These are phyloP conservation scores for Enteromius argenteus DNA, from an alignment of 2,797 vertebrate genomes.

Conservation along the genomic window DNA sequence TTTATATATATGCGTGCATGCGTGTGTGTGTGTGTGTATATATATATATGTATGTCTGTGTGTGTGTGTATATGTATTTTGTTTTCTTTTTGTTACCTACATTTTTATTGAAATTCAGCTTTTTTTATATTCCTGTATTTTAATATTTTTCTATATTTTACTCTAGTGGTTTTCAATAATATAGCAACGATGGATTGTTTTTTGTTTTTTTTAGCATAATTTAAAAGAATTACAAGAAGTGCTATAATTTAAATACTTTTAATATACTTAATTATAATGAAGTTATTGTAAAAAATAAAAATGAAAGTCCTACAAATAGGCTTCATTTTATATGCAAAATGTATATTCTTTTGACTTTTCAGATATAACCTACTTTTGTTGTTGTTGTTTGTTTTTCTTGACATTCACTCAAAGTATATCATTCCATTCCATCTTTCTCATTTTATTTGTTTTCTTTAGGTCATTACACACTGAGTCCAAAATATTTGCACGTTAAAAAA, in stretches of 20 bases:
- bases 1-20: neutral
- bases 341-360: neutral
- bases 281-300: neutral
- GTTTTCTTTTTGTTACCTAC: neutral
- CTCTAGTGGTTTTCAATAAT: neutral
- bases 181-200: neutral
- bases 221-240: neutral
- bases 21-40: neutral
- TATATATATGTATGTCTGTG: too few relatives aligned
- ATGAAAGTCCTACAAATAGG: neutral
- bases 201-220: neutral
- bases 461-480: too few relatives aligned
- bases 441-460: too few relatives aligned
- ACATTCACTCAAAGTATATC: too few relatives aligned
- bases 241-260: neutral
- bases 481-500: too few relatives aligned
- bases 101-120: neutral
- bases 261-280: neutral
- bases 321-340: neutral
- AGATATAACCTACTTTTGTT: too few relatives aligned
- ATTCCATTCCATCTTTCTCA: neutral
- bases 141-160: too few relatives aligned
- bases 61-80: too few relatives aligned
- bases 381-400: too few relatives aligned
- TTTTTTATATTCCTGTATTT: neutral